These are phyloP conservation scores for Lipophrys pholis DNA, from an alignment of 2,113 vertebrate species.

Conservation along the genomic window DNA sequence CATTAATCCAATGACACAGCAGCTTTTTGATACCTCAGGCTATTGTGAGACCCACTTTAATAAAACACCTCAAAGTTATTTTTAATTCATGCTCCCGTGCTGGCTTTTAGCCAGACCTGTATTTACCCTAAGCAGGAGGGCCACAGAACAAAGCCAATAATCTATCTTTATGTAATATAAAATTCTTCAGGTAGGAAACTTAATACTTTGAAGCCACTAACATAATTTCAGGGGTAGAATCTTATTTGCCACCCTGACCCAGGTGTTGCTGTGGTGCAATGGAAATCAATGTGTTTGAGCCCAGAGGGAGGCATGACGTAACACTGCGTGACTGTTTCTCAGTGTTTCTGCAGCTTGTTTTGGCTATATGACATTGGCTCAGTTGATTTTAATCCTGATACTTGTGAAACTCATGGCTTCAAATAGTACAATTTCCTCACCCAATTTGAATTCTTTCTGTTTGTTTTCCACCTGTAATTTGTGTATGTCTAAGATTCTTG, in stretches of 20 bases:
- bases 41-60: background rate
- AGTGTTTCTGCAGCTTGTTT: constrained; percentile 49
- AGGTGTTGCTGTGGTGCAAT: constrained; percentile 22
- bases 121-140: background rate
- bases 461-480: constrained; percentile 27
- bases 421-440: constrained; percentile 47
- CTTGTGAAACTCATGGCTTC: constrained; percentile 29
- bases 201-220: constrained; percentile 27
- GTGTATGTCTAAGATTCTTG: constrained; percentile 36
- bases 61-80: background rate
- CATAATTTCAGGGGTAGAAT: constrained; percentile 35
- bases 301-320: constrained; percentile 57
- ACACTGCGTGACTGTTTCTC: constrained; percentile 52
- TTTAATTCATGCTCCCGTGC: background rate
- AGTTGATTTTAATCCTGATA: constrained; percentile 35
- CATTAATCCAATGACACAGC: too few species aligned
- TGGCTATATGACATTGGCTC: constrained; percentile 42
- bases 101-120: background rate
- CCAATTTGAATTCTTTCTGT: constrained; percentile 33
- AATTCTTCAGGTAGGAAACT: constrained; percentile 18
- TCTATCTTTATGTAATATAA: constrained; percentile 1
- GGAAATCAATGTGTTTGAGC: constrained; percentile 30
- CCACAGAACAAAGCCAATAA: constrained; percentile 14
- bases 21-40: background rate
- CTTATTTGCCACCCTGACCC: constrained; percentile 44